A percentile compares a stretch with the other conserved stretches of the same genome.
These are phyloP conservation scores for Megaustenia siamemsis DNA, from an alignment of 2,888 invertebrate species.

Conservation along the genomic window DNA sequence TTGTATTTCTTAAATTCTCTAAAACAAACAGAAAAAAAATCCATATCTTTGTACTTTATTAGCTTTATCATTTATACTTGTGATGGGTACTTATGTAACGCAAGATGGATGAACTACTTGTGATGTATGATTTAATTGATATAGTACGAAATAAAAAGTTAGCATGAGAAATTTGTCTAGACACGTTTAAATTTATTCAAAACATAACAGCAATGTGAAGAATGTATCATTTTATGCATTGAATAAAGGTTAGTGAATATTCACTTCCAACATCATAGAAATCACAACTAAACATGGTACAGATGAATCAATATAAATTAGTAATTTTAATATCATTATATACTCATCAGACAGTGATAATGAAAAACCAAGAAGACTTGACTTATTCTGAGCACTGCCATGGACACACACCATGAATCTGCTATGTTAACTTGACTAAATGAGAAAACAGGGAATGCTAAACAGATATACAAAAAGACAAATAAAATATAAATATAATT, in stretches of 20 bases:
- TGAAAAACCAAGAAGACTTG: no score
- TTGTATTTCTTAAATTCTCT: neutral
- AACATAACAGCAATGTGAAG: neutral
- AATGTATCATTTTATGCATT: neutral
- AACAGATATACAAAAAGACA: no score
- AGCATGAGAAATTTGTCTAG: neutral
- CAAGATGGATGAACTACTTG: neutral
- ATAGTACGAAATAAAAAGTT: neutral
- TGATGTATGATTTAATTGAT: neutral
- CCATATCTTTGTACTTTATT: neutral
- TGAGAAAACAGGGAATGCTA: no score
- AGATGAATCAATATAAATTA: no score
- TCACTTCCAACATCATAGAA: neutral
- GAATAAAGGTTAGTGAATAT: neutral
- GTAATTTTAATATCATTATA: no score
- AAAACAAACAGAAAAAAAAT: no score
- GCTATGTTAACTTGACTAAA: no score
- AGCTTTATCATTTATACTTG: neutral
- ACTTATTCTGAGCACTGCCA: no score
- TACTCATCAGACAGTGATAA: no score
- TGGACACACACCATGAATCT: no score
- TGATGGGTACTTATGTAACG: neutral
- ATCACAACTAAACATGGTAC: no score
- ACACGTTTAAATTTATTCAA: neutral
- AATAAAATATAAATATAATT: no score